Evolutionary conservation across 2,113 vertebrate genomes (phyloP).

Genomic region (Caretta caretta): DNA sequence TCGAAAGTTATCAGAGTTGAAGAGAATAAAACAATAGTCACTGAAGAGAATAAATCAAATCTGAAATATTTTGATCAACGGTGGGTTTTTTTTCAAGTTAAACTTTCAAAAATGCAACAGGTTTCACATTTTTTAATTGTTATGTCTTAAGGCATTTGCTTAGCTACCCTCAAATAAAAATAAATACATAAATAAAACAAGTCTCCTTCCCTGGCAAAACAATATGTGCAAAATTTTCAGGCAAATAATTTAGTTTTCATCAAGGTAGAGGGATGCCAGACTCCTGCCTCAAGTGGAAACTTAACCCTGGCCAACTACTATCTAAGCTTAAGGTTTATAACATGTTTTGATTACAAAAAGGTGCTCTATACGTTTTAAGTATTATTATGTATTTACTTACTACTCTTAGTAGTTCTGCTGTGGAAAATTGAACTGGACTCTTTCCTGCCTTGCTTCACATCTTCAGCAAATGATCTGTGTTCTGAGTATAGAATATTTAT

Average conservation of each 20-base stretch:
- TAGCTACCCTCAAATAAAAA: too few relatives aligned
- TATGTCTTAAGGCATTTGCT: background rate
- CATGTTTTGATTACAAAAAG: background rate
- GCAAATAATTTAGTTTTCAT: background rate
- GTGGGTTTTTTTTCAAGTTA: too few relatives aligned
- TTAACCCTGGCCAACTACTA: background rate
- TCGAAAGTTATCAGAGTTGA: background rate
- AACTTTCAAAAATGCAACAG: background rate
- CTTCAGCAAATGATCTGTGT: background rate
- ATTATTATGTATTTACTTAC: background rate
- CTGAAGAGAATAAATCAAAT: background rate
- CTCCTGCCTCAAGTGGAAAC: background rate
- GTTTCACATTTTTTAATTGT: background rate
- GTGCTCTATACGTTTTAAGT: background rate
- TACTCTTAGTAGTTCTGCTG: background rate
- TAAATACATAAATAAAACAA: background rate
- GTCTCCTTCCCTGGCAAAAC: fast-evolving
- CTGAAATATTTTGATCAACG: background rate
- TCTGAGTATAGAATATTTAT: background rate
- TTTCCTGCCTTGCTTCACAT: background rate
- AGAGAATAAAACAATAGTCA: background rate
- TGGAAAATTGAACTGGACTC: background rate
- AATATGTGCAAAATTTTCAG: background rate
- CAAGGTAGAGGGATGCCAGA: background rate
- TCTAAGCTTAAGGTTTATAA: background rate